Evolutionary conservation across 2,797 vertebrate genomes (phyloP), one percentile per base, ranked within the genome.

Genomic region (Lindbergichthys nudifrons): DNA sequence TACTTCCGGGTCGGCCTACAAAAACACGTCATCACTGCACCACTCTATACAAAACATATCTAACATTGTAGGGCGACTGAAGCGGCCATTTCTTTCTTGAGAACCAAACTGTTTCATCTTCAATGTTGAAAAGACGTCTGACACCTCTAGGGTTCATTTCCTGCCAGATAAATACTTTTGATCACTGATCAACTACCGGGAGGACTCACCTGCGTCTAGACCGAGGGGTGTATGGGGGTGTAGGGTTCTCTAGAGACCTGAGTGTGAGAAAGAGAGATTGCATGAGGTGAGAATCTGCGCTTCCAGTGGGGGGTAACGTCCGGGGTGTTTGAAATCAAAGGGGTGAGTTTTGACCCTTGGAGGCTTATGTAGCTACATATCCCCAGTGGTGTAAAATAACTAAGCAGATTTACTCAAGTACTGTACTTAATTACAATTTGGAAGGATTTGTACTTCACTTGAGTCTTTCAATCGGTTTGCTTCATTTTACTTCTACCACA

Each of bases 201-300:
- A 52, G 6, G 62, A 47, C 94, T 94, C 86, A 98, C 97, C 96
- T 97, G 91, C 96, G 96, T 50, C 94, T 94, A 88, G 96, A 95
- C 62, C 96, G 97, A 42, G 97, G 97, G 0, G 97, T 98, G 93
- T 96, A 98, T 12, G 97, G 97, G 19, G 97, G 97, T 5, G 97
- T 97, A 73, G 96, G 96, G 85, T 97, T 98, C 87, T 98, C 97
- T 82, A 98, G 92, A 7, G 97, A 98, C 92, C 97, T 98, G 92
- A 71, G 85, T 86, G 78, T 73, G 70, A 85, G 81, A 87, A 50
- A 85, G 72, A 91, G 63, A 84, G 59, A 87, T 10, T 77, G 51
- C 77, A 58, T 76, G 77, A 83, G 66, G 65, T 83, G 68, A 79
- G 59, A 23, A 30, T 30, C 78, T 69, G 42, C 2, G 42, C 45